A percentile compares a stretch with the other conserved stretches of the same genome.
phyloP scores from a whole-genome alignment of 2,113 vertebrate species.

The Petaurus breviceps region DNA sequence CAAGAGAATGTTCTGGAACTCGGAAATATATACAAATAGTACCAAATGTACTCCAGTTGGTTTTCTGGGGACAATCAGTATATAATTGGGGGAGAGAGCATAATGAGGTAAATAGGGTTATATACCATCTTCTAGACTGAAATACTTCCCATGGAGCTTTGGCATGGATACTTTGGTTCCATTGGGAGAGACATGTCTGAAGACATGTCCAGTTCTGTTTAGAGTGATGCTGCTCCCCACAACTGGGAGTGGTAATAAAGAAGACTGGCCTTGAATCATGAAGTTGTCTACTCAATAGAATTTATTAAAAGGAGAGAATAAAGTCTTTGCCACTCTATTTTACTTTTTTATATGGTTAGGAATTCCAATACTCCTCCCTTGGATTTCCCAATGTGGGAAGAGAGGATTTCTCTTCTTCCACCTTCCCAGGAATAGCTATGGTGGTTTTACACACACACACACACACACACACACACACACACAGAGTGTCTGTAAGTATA shows the following conservation, averaged over 20 bases:
- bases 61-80: background rate
- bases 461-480: no score
- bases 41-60: background rate
- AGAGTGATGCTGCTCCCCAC: background rate
- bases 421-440: background rate
- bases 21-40: background rate
- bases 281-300: background rate
- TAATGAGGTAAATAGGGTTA: background rate
- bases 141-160: background rate
- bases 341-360: background rate
- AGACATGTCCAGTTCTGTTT: background rate
- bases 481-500: background rate
- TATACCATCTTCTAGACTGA: background rate
- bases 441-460: background rate
- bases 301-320: background rate
- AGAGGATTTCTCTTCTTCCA: background rate
- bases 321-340: background rate
- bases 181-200: background rate
- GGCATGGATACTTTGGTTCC: background rate
- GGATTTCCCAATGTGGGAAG: background rate
- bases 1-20: background rate
- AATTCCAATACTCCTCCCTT: background rate
- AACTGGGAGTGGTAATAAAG: background rate
- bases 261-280: background rate
- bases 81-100: background rate